Conservation (phyloP, 2,113 vertebrate genomes). For the Lycaon pictus region DNA sequence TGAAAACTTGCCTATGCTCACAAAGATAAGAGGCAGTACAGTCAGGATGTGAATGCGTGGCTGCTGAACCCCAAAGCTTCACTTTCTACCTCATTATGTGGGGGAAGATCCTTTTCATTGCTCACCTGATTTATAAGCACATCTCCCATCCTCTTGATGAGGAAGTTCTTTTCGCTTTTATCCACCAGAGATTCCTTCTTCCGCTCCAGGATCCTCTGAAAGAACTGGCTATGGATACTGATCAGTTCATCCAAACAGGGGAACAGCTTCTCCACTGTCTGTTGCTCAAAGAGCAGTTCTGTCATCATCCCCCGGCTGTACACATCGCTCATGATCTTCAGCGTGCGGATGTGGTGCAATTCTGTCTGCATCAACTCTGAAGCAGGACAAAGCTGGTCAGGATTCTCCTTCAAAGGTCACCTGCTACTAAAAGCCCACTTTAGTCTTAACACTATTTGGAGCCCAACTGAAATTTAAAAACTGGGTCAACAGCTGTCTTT, state of each 20-base stretch:
- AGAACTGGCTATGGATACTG: slow-evolving; percentile 94
- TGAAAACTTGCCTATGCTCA: background rate
- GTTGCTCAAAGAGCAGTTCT: slow-evolving; percentile 93
- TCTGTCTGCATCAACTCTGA: slow-evolving; percentile 98
- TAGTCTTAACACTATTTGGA: background rate
- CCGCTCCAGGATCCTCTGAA: slow-evolving; percentile 94
- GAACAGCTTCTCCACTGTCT: slow-evolving; percentile 94
- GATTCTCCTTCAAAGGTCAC: background rate
- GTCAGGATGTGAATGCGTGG: fast-evolving
- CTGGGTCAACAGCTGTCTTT: background rate
- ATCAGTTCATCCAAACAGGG: slow-evolving; percentile 95
- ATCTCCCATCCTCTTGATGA: slow-evolving; percentile 95
- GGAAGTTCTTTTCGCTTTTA: slow-evolving; percentile 89
- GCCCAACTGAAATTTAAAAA: background rate
- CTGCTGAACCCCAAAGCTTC: background rate
- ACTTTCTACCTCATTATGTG: fast-evolving
- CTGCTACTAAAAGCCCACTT: fast-evolving
- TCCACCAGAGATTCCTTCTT: slow-evolving; percentile 91
- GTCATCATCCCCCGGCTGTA: slow-evolving; percentile 95
- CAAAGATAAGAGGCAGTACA: fast-evolving
- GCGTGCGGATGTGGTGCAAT: slow-evolving; percentile 96
- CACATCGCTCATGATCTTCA: slow-evolving; percentile 98
- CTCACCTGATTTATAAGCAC: slow-evolving; percentile 94
- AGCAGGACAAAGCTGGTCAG: background rate
- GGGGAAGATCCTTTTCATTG: background rate